Evolutionary conservation across 2,113 vertebrate genomes (phyloP), one percentile per base, ranked within the genome.

Genomic region (Platichthys flesus): DNA sequence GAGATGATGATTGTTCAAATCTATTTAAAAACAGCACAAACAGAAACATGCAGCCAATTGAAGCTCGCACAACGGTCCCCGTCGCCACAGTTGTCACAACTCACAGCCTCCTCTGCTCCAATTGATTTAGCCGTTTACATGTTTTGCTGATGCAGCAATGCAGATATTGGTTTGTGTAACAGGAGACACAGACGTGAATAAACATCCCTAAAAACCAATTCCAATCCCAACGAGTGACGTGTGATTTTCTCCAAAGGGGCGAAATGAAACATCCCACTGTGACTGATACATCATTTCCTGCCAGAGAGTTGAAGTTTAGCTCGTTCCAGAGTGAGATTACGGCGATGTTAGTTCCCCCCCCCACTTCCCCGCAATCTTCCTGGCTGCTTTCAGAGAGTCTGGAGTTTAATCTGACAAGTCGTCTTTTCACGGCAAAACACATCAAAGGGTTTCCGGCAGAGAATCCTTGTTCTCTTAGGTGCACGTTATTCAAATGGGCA

Each of bases 401-500:
- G 60, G 40, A 61, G 76, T 89, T 90, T 91, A 90, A 92, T 91
- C 80, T 71, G 69, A 77, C 60, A 49, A 90, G 64, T 85, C 82
- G 74, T 90, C 82, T 82, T 81, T 76, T 79, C 62, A 31, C 85
- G 35, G 74, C 65, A 62, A 42, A 78, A 79, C 81, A 83, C 88
- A 86, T 93, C 91, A 92, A 88, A 92, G 87, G 67, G 71, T 68
- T 31, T 14, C 70, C 31, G n/a, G 40, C 3, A 63, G 66, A 78
- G 78, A 77, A 82, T 85, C 82, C 75, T 68, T 76, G 87, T 86
- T 90, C 85, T 90, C 85, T 52, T 61, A 83, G 76, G 85, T 82
- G 83, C 79, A 73, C 79, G 71, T 93, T 90, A 91, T 89, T 91
- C 80, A 87, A 88, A 88, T 82, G 71, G 79, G 71, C 72, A 66